A percentile compares a stretch with the other conserved stretches of the same genome.
Evolutionary conservation across 2,113 vertebrate genomes (phyloP).

Genomic region (Ochotona curzoniae): DNA sequence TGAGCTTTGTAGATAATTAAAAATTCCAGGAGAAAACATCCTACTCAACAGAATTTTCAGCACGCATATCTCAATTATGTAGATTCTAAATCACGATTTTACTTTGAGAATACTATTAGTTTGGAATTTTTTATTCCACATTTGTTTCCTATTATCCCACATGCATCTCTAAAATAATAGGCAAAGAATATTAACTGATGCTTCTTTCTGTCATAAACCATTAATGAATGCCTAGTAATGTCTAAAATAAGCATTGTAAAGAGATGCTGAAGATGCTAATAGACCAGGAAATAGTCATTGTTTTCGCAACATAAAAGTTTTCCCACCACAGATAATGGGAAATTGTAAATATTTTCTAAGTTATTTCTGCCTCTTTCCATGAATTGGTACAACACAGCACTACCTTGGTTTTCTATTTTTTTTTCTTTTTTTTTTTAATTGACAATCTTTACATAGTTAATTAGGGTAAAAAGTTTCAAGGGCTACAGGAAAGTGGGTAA

Average conservation of each 20-base stretch:
- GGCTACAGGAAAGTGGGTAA: too few relatives aligned
- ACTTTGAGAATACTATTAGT: background rate
- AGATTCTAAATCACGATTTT: slow-evolving; percentile 6
- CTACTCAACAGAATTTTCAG: slow-evolving; percentile 60
- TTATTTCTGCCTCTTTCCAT: background rate
- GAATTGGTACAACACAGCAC: background rate
- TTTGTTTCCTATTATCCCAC: background rate
- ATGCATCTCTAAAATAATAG: background rate
- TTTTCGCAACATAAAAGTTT: slow-evolving; percentile 10
- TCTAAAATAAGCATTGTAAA: slow-evolving; percentile 44
- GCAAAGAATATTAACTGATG: slow-evolving; percentile 32
- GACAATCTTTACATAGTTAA: too few relatives aligned
- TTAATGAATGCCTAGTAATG: background rate
- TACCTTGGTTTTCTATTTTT: background rate
- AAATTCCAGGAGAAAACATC: slow-evolving; percentile 42
- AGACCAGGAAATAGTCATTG: background rate
- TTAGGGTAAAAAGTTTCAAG: too few relatives aligned
- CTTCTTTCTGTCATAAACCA: background rate
- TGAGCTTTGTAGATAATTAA: slow-evolving; percentile 28
- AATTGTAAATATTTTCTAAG: slow-evolving; percentile 33
- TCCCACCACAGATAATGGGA: background rate
- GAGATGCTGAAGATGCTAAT: background rate
- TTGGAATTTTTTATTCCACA: background rate
- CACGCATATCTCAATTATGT: background rate
- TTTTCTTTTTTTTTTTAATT: too few relatives aligned